Conservation (phyloP, 2,888 invertebrate genomes). For the Hypselothyrea guttata region DNA sequence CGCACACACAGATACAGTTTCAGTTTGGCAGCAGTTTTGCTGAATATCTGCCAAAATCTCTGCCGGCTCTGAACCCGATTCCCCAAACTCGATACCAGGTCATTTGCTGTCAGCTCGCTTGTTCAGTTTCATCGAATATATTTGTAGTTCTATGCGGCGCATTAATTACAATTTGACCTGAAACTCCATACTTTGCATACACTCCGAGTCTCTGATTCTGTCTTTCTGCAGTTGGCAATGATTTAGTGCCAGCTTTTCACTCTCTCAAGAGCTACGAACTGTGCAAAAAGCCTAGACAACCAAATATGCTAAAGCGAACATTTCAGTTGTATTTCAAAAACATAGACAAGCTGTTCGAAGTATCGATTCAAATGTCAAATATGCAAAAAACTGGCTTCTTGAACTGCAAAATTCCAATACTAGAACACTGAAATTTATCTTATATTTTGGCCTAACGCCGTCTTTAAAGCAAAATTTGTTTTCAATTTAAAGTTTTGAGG, state of each 20-base stretch:
- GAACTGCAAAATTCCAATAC: no score
- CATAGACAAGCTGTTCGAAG: no score
- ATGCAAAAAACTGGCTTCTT: no score
- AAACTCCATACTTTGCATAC: no score
- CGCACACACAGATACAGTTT: not conserved
- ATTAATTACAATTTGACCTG: conserved; percentile 74
- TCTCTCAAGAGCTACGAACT: conserved; percentile 8
- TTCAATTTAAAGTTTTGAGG: no score
- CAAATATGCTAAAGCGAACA: no score
- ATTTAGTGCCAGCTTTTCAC: conserved; percentile 37
- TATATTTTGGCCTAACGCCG: no score
- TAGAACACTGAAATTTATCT: no score
- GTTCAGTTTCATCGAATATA: conserved; percentile 21
- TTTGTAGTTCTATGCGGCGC: conserved; percentile 52
- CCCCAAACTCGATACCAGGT: conserved; percentile 29
- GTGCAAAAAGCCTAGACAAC: no score
- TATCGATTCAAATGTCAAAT: no score
- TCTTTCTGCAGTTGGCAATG: conserved; percentile 40
- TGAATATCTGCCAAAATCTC: conserved; percentile 30
- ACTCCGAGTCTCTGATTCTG: not conserved
- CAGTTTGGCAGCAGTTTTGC: conserved; percentile 31
- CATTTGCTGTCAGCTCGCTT: conserved; percentile 34
- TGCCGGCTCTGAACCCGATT: not conserved
- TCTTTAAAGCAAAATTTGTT: no score
- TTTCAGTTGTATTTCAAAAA: no score